Evolutionary conservation across 2,888 invertebrate species (phyloP).

Genomic region (Nowickia ferox): DNA sequence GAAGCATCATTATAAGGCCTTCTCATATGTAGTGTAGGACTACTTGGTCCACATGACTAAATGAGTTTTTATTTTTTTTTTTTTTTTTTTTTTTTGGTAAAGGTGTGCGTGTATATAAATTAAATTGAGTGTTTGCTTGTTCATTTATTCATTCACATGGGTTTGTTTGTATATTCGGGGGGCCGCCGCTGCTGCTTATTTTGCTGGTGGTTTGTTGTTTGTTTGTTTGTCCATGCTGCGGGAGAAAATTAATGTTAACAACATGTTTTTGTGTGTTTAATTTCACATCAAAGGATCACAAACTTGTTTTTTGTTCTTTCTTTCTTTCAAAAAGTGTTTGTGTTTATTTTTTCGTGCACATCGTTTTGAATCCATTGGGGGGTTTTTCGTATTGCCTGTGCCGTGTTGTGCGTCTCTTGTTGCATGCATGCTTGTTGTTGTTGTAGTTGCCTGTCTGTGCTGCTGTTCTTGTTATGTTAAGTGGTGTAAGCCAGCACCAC

Average conservation of each 20-base stretch:
- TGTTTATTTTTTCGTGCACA: conserved; percentile 12
- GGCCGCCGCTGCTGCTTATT: conserved; percentile 23
- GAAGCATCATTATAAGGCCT: conserved; percentile 24
- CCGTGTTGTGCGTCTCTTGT: conserved; percentile 22
- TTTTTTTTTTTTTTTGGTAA: neutral
- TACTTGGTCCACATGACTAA: neutral
- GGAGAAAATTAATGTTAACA: conserved; percentile 82
- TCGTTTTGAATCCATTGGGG: conserved; percentile 47
- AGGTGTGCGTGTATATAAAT: conserved; percentile 50
- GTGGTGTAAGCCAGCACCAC: conserved; percentile 44
- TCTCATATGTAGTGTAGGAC: neutral
- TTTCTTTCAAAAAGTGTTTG: conserved; percentile 51
- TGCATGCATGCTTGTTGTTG: conserved; percentile 42
- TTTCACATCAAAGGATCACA: conserved; percentile 74
- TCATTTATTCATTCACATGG: conserved; percentile 2
- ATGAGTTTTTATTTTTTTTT: neutral
- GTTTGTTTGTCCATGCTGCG: conserved; percentile 73
- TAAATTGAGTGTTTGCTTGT: conserved; percentile 58
- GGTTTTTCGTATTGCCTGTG: conserved; percentile 19
- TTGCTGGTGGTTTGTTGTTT: conserved; percentile 21
- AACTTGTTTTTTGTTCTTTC: conserved; percentile 51
- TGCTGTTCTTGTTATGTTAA: conserved; percentile 40
- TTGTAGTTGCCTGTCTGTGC: conserved; percentile 26
- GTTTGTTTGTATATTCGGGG: neutral
- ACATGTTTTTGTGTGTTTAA: conserved; percentile 77